Evolutionary conservation across 2,113 vertebrate genomes (phyloP).

Genomic region (Toxotes jaculatrix): DNA sequence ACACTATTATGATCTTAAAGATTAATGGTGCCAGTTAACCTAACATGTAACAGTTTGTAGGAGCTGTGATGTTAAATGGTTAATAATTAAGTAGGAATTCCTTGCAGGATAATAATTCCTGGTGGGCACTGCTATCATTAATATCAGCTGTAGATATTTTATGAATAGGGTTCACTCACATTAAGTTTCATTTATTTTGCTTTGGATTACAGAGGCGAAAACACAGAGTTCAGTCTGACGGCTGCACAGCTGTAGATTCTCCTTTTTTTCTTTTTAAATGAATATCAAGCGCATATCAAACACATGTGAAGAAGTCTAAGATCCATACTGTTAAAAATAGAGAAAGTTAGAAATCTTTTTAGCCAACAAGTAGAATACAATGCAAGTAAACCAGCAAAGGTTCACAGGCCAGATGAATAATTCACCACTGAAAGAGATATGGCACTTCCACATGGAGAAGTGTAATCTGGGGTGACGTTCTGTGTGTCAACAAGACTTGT

Average conservation of each 20-base stretch:
- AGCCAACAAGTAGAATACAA: neutral
- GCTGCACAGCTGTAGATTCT: neutral
- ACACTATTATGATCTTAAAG: slow-evolving; percentile 9
- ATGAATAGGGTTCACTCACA: neutral
- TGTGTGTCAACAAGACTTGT: slow-evolving; percentile 40
- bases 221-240: too few relatives aligned
- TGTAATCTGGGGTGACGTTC: slow-evolving; percentile 32
- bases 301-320: neutral
- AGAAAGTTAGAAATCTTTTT: neutral
- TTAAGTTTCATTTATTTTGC: neutral
- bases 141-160: neutral
- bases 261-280: too few relatives aligned
- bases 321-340: neutral
- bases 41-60: slow-evolving; percentile 87
- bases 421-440: slow-evolving; percentile 41
- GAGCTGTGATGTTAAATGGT: slow-evolving; percentile 89
- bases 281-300: too few relatives aligned
- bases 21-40: slow-evolving; percentile 13
- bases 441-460: slow-evolving; percentile 38
- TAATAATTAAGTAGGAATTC: slow-evolving; percentile 84
- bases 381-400: slow-evolving; percentile 26
- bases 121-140: too few relatives aligned
- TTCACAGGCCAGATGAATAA: slow-evolving; percentile 31
- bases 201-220: neutral
- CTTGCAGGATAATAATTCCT: neutral